These are phyloP conservation scores for Pempheris klunzingeri DNA, from an alignment of 2,797 vertebrate species.

Conservation along the genomic window DNA sequence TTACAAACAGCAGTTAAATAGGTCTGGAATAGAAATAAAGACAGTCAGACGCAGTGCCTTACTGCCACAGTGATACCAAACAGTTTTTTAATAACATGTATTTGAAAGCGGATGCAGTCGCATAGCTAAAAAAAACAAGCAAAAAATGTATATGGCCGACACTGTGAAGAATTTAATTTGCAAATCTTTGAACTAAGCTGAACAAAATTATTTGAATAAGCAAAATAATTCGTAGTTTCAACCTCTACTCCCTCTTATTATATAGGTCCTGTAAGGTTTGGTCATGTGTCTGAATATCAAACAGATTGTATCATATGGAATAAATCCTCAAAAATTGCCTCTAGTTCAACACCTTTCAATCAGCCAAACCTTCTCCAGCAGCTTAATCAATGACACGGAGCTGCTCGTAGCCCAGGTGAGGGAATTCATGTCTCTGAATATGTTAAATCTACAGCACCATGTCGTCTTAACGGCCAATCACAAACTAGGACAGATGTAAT, in stretches of 20 bases:
- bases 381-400: constrained; percentile 58
- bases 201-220: too few species aligned
- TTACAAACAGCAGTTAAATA: background rate
- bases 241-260: too few species aligned
- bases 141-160: too few species aligned
- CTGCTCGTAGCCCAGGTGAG: constrained; percentile 16
- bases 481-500: constrained; percentile 28
- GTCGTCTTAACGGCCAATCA: background rate
- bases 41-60: background rate
- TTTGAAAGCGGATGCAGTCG: background rate
- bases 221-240: too few species aligned
- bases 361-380: constrained; percentile 23
- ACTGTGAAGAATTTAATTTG: background rate
- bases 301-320: too few species aligned
- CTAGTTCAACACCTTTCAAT: constrained; percentile 46
- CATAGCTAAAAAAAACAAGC: background rate
- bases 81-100: too few species aligned
- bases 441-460: constrained; percentile 7
- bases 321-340: too few species aligned
- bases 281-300: too few species aligned
- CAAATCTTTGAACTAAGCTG: background rate
- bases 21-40: background rate
- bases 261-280: too few species aligned
- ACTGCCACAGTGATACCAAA: background rate
- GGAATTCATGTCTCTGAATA: constrained; percentile 10